phyloP scores from a whole-genome alignment of 2,888 invertebrate genomes.

The Leptura quadrifasciata region DNA sequence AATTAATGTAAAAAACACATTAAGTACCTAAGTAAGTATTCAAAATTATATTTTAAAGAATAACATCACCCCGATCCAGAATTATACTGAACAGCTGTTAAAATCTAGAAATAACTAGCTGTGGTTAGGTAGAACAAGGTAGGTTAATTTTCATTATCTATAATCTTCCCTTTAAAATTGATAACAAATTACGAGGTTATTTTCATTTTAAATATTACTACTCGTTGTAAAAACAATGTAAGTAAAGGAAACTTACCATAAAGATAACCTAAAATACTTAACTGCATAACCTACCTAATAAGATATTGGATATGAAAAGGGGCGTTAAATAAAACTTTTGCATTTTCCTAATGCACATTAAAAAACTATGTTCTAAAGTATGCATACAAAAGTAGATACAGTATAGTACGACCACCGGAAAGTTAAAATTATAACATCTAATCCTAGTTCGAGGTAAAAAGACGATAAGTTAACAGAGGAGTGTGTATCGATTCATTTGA shows the following conservation, averaged over 20 bases:
- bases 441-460: not conserved
- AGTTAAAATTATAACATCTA: constrained; percentile 29
- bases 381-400: not conserved
- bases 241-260: not conserved
- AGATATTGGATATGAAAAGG: not conserved
- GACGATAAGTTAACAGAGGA: constrained; percentile 1
- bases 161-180: not conserved
- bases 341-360: not conserved
- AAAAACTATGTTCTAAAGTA: not conserved
- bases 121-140: constrained; percentile 33
- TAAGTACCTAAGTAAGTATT: not conserved
- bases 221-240: not conserved
- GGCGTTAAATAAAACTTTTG: not conserved
- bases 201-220: not conserved
- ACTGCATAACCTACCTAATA: not conserved
- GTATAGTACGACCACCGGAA: not conserved
- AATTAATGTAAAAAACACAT: not conserved
- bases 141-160: constrained; percentile 4
- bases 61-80: constrained; percentile 13
- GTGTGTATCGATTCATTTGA: constrained; percentile 30
- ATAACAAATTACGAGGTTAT: not conserved
- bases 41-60: not conserved
- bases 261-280: constrained; percentile 19
- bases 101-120: constrained; percentile 46
- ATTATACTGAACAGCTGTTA: constrained; percentile 22